Evolutionary conservation across 2,888 invertebrate genomes (phyloP).

Genomic region (Chaitophorus viminalis): DNA sequence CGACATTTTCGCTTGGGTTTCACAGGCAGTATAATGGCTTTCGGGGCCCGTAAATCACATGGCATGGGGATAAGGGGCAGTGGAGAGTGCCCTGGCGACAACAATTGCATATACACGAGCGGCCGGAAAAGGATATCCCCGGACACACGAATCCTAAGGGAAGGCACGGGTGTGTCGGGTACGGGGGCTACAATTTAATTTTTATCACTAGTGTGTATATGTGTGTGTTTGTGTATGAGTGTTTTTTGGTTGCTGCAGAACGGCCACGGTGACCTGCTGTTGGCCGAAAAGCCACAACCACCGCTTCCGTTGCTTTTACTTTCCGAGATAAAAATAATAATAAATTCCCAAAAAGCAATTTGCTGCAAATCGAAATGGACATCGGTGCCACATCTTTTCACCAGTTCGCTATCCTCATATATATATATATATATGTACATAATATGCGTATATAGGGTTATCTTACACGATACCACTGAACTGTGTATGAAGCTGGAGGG

Average conservation of each 20-base stretch:
- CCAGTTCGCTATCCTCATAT: not conserved
- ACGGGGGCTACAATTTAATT: slow-evolving; percentile 53
- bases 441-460: not conserved
- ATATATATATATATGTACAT: no score
- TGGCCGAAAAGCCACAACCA: slow-evolving; percentile 32
- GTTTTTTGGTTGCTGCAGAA: not conserved
- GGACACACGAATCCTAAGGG: slow-evolving; percentile 33
- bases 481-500: not conserved
- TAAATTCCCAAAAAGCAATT: slow-evolving; percentile 60
- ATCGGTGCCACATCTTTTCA: slow-evolving; percentile 44
- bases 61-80: not conserved
- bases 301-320: slow-evolving; percentile 8
- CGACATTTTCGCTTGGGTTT: slow-evolving; percentile 11
- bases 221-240: not conserved
- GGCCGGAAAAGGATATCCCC: slow-evolving; percentile 58
- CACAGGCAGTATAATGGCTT: slow-evolving; percentile 49
- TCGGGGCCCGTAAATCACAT: slow-evolving; percentile 45
- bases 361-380: slow-evolving; percentile 59
- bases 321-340: slow-evolving; percentile 56
- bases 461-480: slow-evolving; percentile 19
- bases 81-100: slow-evolving; percentile 42
- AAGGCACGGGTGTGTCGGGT: not conserved
- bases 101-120: slow-evolving; percentile 50
- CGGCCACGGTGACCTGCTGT: slow-evolving; percentile 43
- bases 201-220: slow-evolving; percentile 39